Percentiles rank a stretch among this genome's conserved stretches.
phyloP scores from a whole-genome alignment of 2,797 vertebrate species.

The Paedocypris micromegethes region DNA sequence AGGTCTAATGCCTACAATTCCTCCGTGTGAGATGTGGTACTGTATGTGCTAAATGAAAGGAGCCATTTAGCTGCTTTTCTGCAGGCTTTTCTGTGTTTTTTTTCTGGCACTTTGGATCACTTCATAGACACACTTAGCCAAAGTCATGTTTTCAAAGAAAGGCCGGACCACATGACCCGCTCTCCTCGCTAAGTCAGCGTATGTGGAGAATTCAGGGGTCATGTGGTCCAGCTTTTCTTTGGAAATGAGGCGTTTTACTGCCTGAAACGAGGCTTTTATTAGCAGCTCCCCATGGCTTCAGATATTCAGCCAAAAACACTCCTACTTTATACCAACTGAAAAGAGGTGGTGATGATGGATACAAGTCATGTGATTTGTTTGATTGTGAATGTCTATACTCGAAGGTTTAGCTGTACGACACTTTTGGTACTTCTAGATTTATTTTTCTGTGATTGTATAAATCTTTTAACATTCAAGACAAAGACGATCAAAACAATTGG shows the following conservation, averaged over 20 bases:
- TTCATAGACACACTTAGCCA: slow-evolving; percentile 2
- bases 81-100: slow-evolving; percentile 6
- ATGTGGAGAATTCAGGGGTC: slow-evolving; percentile 28
- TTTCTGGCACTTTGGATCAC: slow-evolving; percentile 1
- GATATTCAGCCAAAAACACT: slow-evolving; percentile 29
- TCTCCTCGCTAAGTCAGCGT: background rate
- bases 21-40: slow-evolving; percentile 29
- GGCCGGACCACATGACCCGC: background rate
- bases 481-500: no score
- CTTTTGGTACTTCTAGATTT: no score
- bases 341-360: no score
- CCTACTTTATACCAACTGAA: slow-evolving; percentile 1
- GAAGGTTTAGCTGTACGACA: no score
- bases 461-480: no score
- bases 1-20: slow-evolving; percentile 21
- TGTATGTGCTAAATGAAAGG: slow-evolving; percentile 35
- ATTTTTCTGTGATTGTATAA: no score
- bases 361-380: no score
- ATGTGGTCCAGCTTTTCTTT: slow-evolving; percentile 15
- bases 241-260: slow-evolving; percentile 33
- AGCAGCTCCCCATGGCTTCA: slow-evolving; percentile 5
- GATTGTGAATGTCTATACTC: no score
- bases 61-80: slow-evolving; percentile 18
- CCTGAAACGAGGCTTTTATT: slow-evolving; percentile 11
- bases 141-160: slow-evolving; percentile 4